Evolutionary conservation across 2,113 vertebrate genomes (phyloP), one percentile per base, ranked within the genome.

Genomic region (Scomber scombrus): DNA sequence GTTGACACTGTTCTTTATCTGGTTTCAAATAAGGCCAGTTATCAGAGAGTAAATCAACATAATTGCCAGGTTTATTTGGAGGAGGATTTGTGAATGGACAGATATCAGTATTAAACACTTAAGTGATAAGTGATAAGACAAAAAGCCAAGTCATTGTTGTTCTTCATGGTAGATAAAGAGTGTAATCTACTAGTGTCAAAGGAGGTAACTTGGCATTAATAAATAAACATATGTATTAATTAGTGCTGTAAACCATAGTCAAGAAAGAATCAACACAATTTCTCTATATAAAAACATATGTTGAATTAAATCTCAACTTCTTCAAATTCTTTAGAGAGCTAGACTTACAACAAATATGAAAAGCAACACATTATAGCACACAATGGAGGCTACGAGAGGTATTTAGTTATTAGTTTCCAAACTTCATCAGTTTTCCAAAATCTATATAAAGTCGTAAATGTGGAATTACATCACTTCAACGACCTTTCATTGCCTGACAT

Each of bases 1-100:
- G 58, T 75, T 78, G 70, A 86, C 68, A 71, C 5, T 51, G 46
- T 26, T 55, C 54, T 73, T 70, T 80, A 82, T 86, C 84, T 78
- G 56, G 49, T 71, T 76, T 26, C 29, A 85, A 73, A 46, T 67
- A 67, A 29, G 56, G 45, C 43, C 34, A 57, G 19, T 80, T 76
- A 84, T 81, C 75, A 73, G 51, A 4, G 45, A 58, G 15, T 61
- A 62, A 87, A 75, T 43, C 13, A 51, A 29, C 34, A 68, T 52
- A 51, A 55, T 78, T 21, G 50, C 5, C 9, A 13, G 40, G 29
- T 16, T 57, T 34, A 69, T 76, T 84, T 65, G 29, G n/a, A 31
- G 18, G 11, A 7, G 45, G 61, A 60, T 66, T 61, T 61, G 54
- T 71, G 70, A 50, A 70, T 63, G 14, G 14, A 76, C 21, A n/a